These are phyloP conservation scores for Tangara arthus DNA, from an alignment of 2,797 vertebrate species.

Conservation along the genomic window DNA sequence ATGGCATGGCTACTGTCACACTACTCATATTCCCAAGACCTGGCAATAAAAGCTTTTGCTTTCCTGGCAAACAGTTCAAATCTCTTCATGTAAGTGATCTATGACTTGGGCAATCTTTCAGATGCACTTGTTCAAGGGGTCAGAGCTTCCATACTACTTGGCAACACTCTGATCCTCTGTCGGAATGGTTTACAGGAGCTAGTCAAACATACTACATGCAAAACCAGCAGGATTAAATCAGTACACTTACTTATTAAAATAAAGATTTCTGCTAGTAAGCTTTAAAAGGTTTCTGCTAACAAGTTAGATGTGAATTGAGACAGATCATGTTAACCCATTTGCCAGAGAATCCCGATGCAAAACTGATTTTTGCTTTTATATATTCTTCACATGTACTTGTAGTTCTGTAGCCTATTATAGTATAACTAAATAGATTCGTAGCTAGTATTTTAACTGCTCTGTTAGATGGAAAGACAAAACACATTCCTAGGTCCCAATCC, in stretches of 20 bases:
- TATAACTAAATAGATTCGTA: accelerated
- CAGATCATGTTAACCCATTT: background rate
- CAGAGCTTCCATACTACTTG: background rate
- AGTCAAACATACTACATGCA: background rate
- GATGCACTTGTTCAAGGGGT: background rate
- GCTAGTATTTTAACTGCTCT: background rate
- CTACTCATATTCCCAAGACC: background rate
- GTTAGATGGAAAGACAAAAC: background rate
- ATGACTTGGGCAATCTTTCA: background rate
- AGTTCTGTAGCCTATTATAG: background rate
- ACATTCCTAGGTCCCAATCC: background rate
- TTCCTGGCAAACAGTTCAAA: background rate
- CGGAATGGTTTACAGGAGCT: background rate
- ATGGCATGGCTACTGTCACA: background rate
- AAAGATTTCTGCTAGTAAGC: slow-evolving; percentile 11
- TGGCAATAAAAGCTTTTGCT: background rate
- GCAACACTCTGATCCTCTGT: background rate
- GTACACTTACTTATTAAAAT: background rate
- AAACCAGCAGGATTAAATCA: slow-evolving; percentile 10
- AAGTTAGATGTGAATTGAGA: background rate
- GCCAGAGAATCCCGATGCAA: background rate
- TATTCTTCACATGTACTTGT: background rate
- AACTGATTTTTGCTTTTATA: background rate
- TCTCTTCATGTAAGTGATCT: background rate
- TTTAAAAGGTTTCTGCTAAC: slow-evolving; percentile 3